Conservation (phyloP, 2,888 invertebrate species). For the Entomobrya proxima region DNA sequence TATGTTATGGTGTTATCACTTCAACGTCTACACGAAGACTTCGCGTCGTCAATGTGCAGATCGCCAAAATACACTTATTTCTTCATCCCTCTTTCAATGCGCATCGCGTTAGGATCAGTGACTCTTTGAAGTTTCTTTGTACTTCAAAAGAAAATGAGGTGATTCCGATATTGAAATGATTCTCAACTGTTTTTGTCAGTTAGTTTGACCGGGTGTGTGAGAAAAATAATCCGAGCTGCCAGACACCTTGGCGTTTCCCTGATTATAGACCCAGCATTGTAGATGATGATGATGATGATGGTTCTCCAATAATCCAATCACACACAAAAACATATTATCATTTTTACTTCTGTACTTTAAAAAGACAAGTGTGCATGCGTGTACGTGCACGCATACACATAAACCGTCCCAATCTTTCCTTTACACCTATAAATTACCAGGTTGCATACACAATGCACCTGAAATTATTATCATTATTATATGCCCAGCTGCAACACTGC, state of each 20-base stretch:
- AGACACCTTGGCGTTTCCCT: constrained; percentile 58
- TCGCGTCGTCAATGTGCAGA: constrained; percentile 18
- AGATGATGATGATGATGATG: constrained; percentile 43
- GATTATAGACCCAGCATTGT: constrained; percentile 37
- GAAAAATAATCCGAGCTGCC: constrained; percentile 16
- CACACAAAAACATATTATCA: constrained; percentile 30
- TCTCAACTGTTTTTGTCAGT: background rate
- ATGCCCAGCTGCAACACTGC: background rate
- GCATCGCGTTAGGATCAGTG: background rate
- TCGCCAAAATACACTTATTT: constrained; percentile 2
- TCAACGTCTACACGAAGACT: constrained; percentile 48
- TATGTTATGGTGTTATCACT: constrained; percentile 3
- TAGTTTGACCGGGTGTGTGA: background rate
- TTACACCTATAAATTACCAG: constrained; percentile 28
- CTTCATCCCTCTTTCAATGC: too few relatives aligned
- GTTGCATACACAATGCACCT: constrained; percentile 45
- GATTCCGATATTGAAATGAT: background rate
- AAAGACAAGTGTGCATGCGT: background rate
- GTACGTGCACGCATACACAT: background rate
- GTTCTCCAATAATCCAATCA: constrained; percentile 44
- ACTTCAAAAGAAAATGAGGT: background rate
- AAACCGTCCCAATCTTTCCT: background rate
- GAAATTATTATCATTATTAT: constrained; percentile 14
- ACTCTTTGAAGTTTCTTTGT: too few relatives aligned
- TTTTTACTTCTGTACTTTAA: background rate